phyloP scores from a whole-genome alignment of 2,113 vertebrate genomes.

The Cromileptes altivelis region DNA sequence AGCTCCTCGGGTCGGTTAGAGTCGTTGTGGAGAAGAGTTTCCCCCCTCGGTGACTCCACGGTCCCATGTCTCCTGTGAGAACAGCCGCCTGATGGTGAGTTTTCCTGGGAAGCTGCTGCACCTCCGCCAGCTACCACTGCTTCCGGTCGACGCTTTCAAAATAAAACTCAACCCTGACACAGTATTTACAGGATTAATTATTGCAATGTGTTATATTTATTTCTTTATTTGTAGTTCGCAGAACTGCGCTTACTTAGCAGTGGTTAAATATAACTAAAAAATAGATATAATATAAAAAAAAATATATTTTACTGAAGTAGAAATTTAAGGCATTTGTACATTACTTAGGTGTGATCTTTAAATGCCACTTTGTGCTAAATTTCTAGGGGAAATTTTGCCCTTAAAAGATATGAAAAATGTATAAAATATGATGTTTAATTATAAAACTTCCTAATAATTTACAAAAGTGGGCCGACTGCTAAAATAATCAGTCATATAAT shows the following conservation, averaged over 20 bases:
- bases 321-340: no score
- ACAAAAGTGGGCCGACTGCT: no score
- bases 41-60: slow-evolving; percentile 71
- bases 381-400: no score
- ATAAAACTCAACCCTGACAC: slow-evolving; percentile 35
- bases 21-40: slow-evolving; percentile 48
- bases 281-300: no score
- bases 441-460: no score
- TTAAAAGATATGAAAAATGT: no score
- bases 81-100: slow-evolving; percentile 75
- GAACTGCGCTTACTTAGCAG: not conserved
- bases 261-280: not conserved
- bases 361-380: no score
- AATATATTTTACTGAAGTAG: no score
- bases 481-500: no score
- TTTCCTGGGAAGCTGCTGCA: slow-evolving; percentile 23
- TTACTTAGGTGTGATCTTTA: no score
- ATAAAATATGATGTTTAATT: no score
- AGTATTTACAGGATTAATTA: not conserved
- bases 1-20: slow-evolving; percentile 21
- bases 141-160: slow-evolving; percentile 61
- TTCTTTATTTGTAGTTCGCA: not conserved
- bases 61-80: slow-evolving; percentile 86
- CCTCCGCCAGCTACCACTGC: rapidly evolving
- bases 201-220: no score